These are phyloP conservation scores for Erythrocercus mccallii DNA, from an alignment of 2,113 vertebrate genomes.

Conservation along the genomic window DNA sequence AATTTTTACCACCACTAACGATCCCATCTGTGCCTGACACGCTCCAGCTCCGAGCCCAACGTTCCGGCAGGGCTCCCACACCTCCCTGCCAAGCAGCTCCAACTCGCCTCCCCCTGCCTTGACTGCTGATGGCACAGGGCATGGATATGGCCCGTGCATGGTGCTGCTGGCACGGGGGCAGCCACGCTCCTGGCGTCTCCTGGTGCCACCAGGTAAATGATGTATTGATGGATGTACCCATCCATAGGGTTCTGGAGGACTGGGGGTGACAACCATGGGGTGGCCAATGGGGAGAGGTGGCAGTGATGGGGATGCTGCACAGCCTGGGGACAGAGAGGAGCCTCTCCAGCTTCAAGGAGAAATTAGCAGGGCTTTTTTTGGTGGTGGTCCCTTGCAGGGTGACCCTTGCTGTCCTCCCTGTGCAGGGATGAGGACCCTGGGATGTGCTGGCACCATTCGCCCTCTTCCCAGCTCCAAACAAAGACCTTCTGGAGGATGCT, in stretches of 20 bases:
- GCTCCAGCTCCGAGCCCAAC: background rate
- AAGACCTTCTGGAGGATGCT: background rate
- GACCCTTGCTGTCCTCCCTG: background rate
- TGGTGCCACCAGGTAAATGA: background rate
- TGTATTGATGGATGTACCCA: too few relatives aligned
- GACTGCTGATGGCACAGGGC: fast-evolving
- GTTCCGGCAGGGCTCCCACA: background rate
- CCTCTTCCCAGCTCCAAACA: background rate
- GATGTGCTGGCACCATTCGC: background rate
- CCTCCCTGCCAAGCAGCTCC: background rate
- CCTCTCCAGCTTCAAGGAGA: background rate
- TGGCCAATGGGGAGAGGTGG: background rate
- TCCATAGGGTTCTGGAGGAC: fast-evolving
- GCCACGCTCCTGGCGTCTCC: fast-evolving
- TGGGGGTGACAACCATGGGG: background rate
- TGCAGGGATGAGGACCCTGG: fast-evolving
- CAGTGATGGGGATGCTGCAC: background rate
- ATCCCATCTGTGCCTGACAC: constrained; percentile 28
- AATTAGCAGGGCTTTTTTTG: background rate
- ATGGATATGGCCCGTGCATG: fast-evolving
- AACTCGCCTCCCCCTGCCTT: background rate
- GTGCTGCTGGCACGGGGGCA: background rate
- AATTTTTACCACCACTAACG: constrained; percentile 19
- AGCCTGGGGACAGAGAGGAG: background rate
- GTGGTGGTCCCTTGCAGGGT: background rate